Evolutionary conservation across 2,888 invertebrate genomes (phyloP), one percentile per base, ranked within the genome.

Genomic region (Macrophya annulata): DNA sequence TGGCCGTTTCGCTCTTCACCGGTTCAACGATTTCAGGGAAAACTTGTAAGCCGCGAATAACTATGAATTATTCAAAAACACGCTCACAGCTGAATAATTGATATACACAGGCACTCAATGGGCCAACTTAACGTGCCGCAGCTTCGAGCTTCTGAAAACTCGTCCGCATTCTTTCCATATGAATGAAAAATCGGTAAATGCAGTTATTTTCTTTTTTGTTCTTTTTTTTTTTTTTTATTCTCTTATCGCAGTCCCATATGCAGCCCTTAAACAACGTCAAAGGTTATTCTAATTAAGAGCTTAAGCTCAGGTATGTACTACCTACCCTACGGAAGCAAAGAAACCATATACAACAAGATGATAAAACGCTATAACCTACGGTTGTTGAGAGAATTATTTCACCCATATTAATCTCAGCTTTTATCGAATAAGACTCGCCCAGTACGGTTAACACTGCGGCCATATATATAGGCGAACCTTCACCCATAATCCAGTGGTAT

Each of bases 41-140:
- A 88, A 88, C 88, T 90, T 88, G 87, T 90, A 89, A 89, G 86
- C 86, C 87, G 84, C 84, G 88, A 89, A 88, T 86, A 86, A 81
- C 87, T 59, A 90, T 90, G 90, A 91, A 91, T 90, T 89, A 91
- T 91, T 90, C 91, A 91, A 87, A 85, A 87, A 86, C 87, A 89
- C 87, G 87, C 88, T 89, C 88, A 86, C 86, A 31, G 31, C 87
- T 89, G 91, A 91, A 91, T 91, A 91, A 91, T 91, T 90, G 91
- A 91, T 91, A 91, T 89, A 89, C 90, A 89, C 87, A 89, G 86
- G 72, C 71, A 72, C 68, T 85, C 72, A 83, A 85, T 85, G 82
- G 85, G 72, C 68, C 10, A 85, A 85, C 25, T 48, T 82, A 85
- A 81, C 76, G 37, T 37, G 85, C 21, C 37, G 6, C 10, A 5